Percentiles rank a stretch among this genome's conserved stretches.
Evolutionary conservation across 2,797 vertebrate genomes (phyloP).

Genomic region (Sylvia borin): DNA sequence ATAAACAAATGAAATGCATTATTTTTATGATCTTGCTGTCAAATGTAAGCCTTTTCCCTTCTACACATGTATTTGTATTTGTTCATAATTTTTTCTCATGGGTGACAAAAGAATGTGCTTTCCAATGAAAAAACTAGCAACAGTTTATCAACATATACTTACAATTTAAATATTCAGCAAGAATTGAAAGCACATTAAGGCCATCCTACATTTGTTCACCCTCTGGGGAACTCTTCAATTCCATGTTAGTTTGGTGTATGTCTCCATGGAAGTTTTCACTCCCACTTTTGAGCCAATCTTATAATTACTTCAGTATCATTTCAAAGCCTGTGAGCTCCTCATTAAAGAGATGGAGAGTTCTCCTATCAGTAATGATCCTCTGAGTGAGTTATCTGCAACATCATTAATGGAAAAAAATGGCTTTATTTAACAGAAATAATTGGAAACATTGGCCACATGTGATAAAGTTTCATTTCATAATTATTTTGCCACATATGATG

Average conservation of each 20-base stretch:
- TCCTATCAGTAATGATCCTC: constrained; percentile 37
- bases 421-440: constrained; percentile 63
- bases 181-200: not conserved
- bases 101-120: not conserved
- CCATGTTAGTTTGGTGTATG: not conserved
- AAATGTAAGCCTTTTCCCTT: not conserved
- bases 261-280: not conserved
- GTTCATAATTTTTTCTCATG: not conserved
- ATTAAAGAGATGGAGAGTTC: constrained; percentile 54
- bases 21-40: not conserved
- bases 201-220: not conserved
- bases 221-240: constrained; percentile 1
- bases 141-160: not conserved
- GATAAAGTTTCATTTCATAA: constrained; percentile 55
- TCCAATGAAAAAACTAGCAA: not conserved
- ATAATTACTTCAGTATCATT: constrained; percentile 48
- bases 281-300: constrained; percentile 1
- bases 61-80: not conserved
- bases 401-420: constrained; percentile 54
- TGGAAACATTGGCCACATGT: constrained; percentile 52
- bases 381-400: constrained; percentile 45
- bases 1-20: not conserved
- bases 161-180: constrained; percentile 33
- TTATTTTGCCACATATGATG: constrained; percentile 56
- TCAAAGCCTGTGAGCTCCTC: constrained; percentile 16